Conservation (phyloP, 2,797 vertebrate species). For the Cichlasoma orientale region DNA sequence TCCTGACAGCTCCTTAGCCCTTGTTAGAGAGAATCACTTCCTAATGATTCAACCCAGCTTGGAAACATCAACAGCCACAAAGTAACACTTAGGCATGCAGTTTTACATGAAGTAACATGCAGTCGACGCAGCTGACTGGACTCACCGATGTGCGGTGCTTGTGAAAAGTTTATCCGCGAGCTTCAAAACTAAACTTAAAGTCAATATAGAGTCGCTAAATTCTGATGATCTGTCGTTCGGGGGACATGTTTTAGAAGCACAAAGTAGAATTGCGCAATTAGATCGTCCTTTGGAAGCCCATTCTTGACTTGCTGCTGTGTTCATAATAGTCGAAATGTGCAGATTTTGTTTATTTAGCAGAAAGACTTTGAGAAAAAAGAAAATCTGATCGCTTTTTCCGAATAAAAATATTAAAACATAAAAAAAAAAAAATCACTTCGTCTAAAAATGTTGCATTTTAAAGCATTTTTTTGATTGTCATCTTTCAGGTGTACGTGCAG, state of each 20-base stretch:
- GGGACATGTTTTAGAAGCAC: not conserved
- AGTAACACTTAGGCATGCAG: slow-evolving; percentile 68
- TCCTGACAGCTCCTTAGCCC: slow-evolving; percentile 82
- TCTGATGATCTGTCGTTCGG: not conserved
- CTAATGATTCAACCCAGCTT: slow-evolving; percentile 81
- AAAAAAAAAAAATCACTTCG: not conserved
- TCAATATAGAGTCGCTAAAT: not conserved
- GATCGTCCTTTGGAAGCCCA: too few relatives aligned
- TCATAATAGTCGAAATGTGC: not conserved
- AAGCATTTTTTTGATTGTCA: not conserved
- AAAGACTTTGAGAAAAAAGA: not conserved
- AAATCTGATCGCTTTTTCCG: not conserved
- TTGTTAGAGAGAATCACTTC: slow-evolving; percentile 80
- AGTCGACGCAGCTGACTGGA: slow-evolving; percentile 34
- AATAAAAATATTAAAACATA: too few relatives aligned
- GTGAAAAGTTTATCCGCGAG: not conserved
- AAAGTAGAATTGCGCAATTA: not conserved
- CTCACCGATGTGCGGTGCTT: slow-evolving; percentile 23
- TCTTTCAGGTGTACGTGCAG: not conserved
- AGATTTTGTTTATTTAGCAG: not conserved
- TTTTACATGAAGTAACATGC: slow-evolving; percentile 49
- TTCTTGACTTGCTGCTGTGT: not conserved
- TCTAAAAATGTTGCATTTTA: not conserved
- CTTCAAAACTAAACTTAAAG: not conserved
- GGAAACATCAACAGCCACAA: slow-evolving; percentile 74